Conservation (phyloP, 2,888 invertebrate species). For the Tuta absoluta region DNA sequence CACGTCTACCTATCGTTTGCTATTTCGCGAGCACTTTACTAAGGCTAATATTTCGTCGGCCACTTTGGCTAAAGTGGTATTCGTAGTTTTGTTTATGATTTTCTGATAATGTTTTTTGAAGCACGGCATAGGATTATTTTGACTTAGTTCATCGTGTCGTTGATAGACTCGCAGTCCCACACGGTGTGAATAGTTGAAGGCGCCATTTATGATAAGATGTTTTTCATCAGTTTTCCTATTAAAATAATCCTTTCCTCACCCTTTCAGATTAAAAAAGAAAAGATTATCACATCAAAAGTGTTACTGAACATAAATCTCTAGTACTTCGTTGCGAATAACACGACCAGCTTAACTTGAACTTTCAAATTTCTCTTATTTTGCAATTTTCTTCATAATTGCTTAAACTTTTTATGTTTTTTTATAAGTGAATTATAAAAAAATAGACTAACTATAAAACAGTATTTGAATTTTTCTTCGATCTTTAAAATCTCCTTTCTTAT, state of each 20-base stretch:
- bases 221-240: background rate
- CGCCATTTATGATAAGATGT: too few species aligned
- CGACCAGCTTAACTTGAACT: background rate
- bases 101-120: background rate
- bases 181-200: too few species aligned
- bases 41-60: slow-evolving; percentile 13
- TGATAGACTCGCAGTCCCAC: too few species aligned
- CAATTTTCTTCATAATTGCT: background rate
- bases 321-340: slow-evolving; percentile 15
- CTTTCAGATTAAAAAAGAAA: background rate
- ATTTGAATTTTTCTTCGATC: background rate
- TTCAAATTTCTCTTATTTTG: background rate
- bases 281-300: slow-evolving; percentile 25
- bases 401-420: background rate
- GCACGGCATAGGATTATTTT: too few species aligned
- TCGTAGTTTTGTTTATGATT: background rate
- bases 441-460: background rate
- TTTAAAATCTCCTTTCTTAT: background rate
- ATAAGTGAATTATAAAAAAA: background rate
- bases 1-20: slow-evolving; percentile 8
- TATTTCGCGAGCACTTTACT: slow-evolving; percentile 14
- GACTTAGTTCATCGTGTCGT: too few species aligned
- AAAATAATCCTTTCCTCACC: slow-evolving; percentile 11
- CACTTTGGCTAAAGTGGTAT: slow-evolving; percentile 22
- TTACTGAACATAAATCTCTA: slow-evolving; percentile 27